phyloP scores from a whole-genome alignment of 2,888 invertebrate genomes.

The Junonia oenone region DNA sequence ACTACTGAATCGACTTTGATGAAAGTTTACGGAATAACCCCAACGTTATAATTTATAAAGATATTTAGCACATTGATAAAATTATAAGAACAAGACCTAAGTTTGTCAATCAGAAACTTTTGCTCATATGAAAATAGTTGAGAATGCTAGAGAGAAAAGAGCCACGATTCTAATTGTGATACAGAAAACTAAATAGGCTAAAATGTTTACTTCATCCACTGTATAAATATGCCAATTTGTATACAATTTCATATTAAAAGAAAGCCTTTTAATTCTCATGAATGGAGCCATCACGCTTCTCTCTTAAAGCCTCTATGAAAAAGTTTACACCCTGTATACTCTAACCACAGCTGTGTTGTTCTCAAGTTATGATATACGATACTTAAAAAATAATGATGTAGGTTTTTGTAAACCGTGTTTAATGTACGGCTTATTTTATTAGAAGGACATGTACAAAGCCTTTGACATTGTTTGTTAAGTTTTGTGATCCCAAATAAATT shows the following conservation, averaged over 20 bases:
- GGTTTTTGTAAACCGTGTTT: background rate
- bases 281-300: constrained; percentile 13
- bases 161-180: background rate
- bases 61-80: too few relatives aligned
- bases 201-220: background rate
- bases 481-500: too few relatives aligned
- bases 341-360: constrained; percentile 27
- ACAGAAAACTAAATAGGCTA: background rate
- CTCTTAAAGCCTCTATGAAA: constrained; percentile 15
- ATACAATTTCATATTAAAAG: constrained; percentile 4
- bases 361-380: constrained; percentile 25
- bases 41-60: too few relatives aligned
- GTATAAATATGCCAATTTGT: constrained; percentile 1
- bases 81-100: too few relatives aligned
- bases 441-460: too few relatives aligned
- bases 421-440: background rate
- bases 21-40: too few relatives aligned
- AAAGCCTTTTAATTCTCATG: constrained; percentile 11
- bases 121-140: too few relatives aligned
- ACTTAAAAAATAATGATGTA: constrained; percentile 14
- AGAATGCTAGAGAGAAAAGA: too few relatives aligned
- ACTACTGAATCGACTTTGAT: too few relatives aligned
- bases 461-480: too few relatives aligned
- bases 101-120: too few relatives aligned
- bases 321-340: constrained; percentile 20